These are phyloP conservation scores for Stylophora pistillata DNA, from an alignment of 64 coral and sea anemone genomes.

Conservation along the genomic window DNA sequence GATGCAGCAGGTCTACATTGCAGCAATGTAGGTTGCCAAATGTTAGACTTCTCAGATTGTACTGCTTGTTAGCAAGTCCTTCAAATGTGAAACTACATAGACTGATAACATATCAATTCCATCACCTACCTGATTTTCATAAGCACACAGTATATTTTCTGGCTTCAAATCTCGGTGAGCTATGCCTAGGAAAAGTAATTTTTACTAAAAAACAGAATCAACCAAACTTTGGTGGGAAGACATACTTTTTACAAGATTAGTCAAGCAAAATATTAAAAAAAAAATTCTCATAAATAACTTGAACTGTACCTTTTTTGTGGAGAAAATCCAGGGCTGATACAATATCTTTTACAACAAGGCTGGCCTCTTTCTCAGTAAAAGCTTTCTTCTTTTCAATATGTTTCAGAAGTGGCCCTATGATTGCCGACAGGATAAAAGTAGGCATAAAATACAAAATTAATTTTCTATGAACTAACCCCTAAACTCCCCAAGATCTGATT, in stretches of 20 bases:
- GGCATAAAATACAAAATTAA: too few relatives aligned
- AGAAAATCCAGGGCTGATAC: constrained; percentile 80
- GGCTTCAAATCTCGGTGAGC: constrained; percentile 98
- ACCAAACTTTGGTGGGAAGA: neutral
- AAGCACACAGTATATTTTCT: constrained; percentile 95
- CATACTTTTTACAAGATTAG: neutral
- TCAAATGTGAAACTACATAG: too few relatives aligned
- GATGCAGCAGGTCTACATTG: too few relatives aligned
- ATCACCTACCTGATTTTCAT: constrained; percentile 82
- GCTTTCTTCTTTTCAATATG: constrained; percentile 94
- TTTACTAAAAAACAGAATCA: too few relatives aligned
- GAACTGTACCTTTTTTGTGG: constrained; percentile 71
- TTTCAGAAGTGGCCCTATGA: constrained; percentile 78
- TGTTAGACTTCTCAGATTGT: too few relatives aligned
- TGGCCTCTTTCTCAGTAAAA: constrained; percentile 96
- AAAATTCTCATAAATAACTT: neutral
- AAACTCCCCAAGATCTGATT: too few relatives aligned
- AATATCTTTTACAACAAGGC: constrained; percentile 87
- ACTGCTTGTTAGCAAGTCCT: too few relatives aligned
- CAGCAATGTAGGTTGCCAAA: too few relatives aligned
- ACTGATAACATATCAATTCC: neutral
- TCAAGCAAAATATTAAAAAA: neutral
- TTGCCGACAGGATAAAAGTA: neutral
- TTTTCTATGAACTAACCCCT: too few relatives aligned
- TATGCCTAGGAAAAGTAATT: constrained; percentile 54